Evolutionary conservation across 2,888 invertebrate genomes (phyloP), one percentile per base, ranked within the genome.

Genomic region (Agonopterix alstromeriana): DNA sequence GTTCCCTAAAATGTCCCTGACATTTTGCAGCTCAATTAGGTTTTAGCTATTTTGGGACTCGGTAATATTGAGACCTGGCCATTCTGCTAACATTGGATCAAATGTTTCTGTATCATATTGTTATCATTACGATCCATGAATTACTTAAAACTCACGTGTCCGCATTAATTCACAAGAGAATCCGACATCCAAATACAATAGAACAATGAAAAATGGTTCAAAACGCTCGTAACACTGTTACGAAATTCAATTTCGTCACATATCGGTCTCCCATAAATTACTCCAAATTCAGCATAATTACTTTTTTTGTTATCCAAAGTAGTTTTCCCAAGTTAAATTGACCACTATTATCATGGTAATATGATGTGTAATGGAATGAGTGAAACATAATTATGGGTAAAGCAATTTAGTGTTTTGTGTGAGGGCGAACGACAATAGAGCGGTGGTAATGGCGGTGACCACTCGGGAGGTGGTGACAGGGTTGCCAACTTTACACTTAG

Each of bases 271-370:
- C 56, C 56, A 59, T 56, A 63, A 55, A 61, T 60, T 59, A 63
- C 57, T 53, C 55, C 48, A 57, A 61, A 62, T 61, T 63, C 58
- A 52, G 48, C 53, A 61, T 63, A 63, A 67, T 67, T 63, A 61
- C 53, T 53, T 58, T 58, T 55, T 57, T 54, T 27, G 27, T 27
- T 50, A 41, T 49, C 43, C 14, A 46, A 45, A 48, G 49, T 27
- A 46, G 50, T 42, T 10, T n/a, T 47, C 46, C 45, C 57, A 49
- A 56, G 46, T 46, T 43, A 55, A 57, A 56, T 45, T 54, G 52
- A 45, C 46, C 46, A 53, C 52, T 61, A 60, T 63, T 58, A 54
- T 56, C 17, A 50, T 51, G 44, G 38, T 45, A 49, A 57, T 55
- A 62, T 52, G 52, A 58, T 56, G 54, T 54, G 53, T 45, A 60